A percentile compares a stretch with the other conserved stretches of the same genome.
phyloP scores from a whole-genome alignment of 2,113 vertebrate genomes.

The Lophochroa leadbeateri region DNA sequence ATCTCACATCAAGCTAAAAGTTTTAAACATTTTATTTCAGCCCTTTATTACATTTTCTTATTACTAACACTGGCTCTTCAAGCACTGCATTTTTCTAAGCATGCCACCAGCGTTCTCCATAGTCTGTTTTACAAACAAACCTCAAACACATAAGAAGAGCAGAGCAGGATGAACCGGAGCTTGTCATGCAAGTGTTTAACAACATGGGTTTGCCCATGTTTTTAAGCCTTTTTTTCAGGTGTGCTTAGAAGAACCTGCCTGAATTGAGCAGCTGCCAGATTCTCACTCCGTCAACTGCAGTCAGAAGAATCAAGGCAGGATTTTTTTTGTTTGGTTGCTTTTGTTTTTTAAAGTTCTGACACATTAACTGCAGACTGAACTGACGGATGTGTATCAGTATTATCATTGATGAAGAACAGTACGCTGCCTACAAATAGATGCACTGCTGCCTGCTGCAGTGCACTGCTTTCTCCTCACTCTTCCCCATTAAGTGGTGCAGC shows the following conservation, averaged over 20 bases:
- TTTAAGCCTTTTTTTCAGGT: neutral
- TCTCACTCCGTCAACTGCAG: neutral
- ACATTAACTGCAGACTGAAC: neutral
- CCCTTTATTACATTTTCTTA: neutral
- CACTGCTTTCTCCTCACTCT: neutral
- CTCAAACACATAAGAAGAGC: rapidly evolving
- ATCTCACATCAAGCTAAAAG: neutral
- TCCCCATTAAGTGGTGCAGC: neutral
- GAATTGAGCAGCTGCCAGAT: rapidly evolving
- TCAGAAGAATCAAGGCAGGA: rapidly evolving
- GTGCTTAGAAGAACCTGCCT: neutral
- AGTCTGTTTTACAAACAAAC: neutral
- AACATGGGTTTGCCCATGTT: neutral
- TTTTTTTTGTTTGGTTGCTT: neutral
- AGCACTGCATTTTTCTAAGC: neutral
- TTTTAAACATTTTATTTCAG: neutral
- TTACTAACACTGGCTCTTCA: neutral
- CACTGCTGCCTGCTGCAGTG: rapidly evolving
- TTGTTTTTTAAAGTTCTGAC: neutral
- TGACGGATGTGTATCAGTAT: neutral
- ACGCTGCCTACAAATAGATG: neutral
- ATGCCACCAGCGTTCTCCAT: rapidly evolving
- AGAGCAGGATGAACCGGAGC: neutral
- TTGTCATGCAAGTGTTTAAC: rapidly evolving
- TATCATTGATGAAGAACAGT: neutral